Evolutionary conservation across 2,888 invertebrate species (phyloP), one percentile per base, ranked within the genome.

Genomic region (Volucella inanis): DNA sequence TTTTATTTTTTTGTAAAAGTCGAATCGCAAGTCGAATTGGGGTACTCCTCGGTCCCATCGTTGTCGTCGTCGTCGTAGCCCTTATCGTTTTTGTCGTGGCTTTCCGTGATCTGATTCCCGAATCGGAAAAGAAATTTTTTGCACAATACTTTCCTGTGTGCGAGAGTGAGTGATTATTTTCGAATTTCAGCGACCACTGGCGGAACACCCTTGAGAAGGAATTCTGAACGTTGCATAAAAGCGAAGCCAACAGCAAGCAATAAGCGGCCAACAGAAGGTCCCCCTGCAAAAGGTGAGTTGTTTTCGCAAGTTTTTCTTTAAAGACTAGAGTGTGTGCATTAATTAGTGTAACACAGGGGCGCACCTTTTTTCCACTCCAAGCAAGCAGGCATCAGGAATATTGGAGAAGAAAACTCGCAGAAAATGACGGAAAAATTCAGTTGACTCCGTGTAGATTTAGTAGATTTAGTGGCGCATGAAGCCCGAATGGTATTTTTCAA

Each of bases 361-460:
- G 85, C 85, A 85, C 85, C 85, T 85, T 81, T 80, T 85, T 81
- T 80, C 64, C 68, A 76, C 68, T 52, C 65, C 39, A 57, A 57
- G 41, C 74, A 65, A 65, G 41, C 31, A 31, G 31, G 31, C 31
- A 31, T 31, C 62, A 12, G 15, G 38, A 14, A 71, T 31, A 67
- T 39, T 71, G 71, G 68, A 57, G 79, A 31, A 79, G 74, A 75
- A 79, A 59, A 62, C 52, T 50, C 50, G 15, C 64, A 57, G 68
- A 74, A 78, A 74, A 74, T 67, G 6, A 62, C 82, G 43, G 47
- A 43, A 67, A 55, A 54, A 41, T 38, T 43, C 18, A 67, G 55
- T 59, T 65, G 41, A 43, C 18, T 4, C 31, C 45, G 45, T 54
- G n/a, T 22, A 22, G 45, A 72, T 52, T 50, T 50, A 45, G 39